These are phyloP conservation scores for Parnassius glacialis DNA, from an alignment of 2,888 invertebrate genomes.

Conservation along the genomic window DNA sequence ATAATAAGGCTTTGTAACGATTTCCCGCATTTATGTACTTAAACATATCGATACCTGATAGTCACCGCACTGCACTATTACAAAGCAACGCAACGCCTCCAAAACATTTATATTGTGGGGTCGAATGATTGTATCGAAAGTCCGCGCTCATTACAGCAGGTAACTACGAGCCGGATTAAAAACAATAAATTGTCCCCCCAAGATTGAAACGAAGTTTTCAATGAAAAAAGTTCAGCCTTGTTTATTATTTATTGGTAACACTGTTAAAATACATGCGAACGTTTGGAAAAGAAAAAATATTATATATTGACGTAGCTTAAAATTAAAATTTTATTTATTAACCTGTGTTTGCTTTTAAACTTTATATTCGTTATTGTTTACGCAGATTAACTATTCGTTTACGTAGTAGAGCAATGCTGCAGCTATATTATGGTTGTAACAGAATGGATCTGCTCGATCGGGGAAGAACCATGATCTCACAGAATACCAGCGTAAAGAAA, in stretches of 20 bases:
- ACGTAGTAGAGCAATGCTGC: too few relatives aligned
- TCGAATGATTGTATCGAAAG: slow-evolving; percentile 29
- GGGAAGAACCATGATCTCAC: too few relatives aligned
- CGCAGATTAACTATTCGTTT: too few relatives aligned
- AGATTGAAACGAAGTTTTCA: slow-evolving; percentile 42
- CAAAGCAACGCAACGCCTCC: slow-evolving; percentile 43
- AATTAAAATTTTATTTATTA: too few relatives aligned
- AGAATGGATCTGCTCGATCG: too few relatives aligned
- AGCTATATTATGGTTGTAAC: too few relatives aligned
- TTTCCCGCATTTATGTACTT: too few relatives aligned
- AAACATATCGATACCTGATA: not conserved
- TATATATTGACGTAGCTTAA: not conserved
- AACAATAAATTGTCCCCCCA: slow-evolving; percentile 62
- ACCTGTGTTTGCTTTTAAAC: too few relatives aligned
- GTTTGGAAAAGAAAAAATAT: slow-evolving; percentile 7
- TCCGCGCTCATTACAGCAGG: slow-evolving; percentile 39
- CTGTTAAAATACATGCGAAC: not conserved
- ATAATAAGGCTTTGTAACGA: too few relatives aligned
- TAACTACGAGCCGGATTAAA: slow-evolving; percentile 66
- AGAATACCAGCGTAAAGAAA: too few relatives aligned
- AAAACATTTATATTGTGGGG: slow-evolving; percentile 65
- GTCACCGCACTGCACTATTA: slow-evolving; percentile 34
- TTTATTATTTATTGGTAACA: slow-evolving; percentile 45
- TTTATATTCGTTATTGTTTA: too few relatives aligned
- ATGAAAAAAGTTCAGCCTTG: slow-evolving; percentile 67